Percentiles rank a stretch among this genome's conserved stretches.
Evolutionary conservation across 2,113 vertebrate genomes (phyloP).

Genomic region (Macaca nemestrina): DNA sequence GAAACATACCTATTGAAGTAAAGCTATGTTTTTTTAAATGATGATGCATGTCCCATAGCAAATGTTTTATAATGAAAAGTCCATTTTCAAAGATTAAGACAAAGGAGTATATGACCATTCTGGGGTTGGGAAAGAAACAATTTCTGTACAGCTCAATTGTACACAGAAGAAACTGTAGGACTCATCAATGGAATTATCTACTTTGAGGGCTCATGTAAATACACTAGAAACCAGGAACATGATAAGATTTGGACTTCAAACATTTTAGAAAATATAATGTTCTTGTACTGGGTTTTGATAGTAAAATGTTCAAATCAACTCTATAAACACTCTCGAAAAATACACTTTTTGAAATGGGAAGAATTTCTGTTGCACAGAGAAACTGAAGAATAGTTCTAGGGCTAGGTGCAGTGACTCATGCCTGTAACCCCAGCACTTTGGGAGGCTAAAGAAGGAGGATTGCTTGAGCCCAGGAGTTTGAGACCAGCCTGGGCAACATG

Average conservation of each 20-base stretch:
- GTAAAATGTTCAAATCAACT: neutral
- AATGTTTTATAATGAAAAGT: slow-evolving; percentile 61
- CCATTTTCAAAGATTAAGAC: slow-evolving; percentile 57
- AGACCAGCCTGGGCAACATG: no score
- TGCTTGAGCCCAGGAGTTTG: no score
- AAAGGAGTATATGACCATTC: slow-evolving; percentile 26
- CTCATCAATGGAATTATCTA: neutral
- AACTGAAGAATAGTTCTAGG: neutral
- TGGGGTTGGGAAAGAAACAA: slow-evolving; percentile 11
- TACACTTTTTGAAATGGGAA: neutral
- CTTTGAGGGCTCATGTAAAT: neutral
- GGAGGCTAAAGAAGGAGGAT: no score
- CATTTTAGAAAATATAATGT: slow-evolving; percentile 34
- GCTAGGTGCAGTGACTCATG: no score
- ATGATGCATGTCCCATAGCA: slow-evolving; percentile 52
- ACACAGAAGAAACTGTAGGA: slow-evolving; percentile 6
- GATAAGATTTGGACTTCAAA: slow-evolving; percentile 4
- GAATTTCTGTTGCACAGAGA: neutral
- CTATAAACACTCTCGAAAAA: neutral
- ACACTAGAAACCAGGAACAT: neutral
- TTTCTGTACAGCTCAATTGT: neutral
- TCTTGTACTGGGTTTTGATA: slow-evolving; percentile 1
- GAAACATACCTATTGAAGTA: slow-evolving; percentile 59
- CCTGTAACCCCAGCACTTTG: no score
- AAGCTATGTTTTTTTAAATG: slow-evolving; percentile 59